Percentiles rank a stretch among this genome's conserved stretches.
Conservation (phyloP, 2,797 vertebrate genomes). For the Limnodromus scolopaceus region DNA sequence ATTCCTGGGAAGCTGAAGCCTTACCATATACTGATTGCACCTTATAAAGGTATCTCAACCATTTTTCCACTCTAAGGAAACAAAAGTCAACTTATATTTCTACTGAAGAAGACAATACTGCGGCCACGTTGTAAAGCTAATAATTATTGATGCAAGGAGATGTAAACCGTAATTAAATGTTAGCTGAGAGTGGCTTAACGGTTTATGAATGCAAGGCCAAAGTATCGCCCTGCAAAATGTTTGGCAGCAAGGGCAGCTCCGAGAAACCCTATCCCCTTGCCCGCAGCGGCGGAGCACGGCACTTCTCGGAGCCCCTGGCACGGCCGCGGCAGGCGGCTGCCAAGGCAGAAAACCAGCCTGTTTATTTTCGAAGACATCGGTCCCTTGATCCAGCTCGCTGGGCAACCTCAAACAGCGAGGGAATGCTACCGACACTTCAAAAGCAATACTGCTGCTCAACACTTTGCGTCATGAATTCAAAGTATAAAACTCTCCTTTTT, state of each 20-base stretch:
- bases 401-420: neutral
- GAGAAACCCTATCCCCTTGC: constrained; percentile 32
- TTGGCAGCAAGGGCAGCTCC: constrained; percentile 5
- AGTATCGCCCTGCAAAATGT: neutral
- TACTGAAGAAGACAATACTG: neutral
- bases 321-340: neutral
- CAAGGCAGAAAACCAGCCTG: constrained; percentile 23
- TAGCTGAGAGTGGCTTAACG: neutral
- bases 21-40: neutral
- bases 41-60: neutral
- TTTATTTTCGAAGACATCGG: constrained; percentile 31
- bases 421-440: neutral
- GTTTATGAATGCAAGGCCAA: constrained; percentile 31
- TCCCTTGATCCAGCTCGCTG: constrained; percentile 29
- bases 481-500: neutral
- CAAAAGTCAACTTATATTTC: neutral
- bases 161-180: constrained; percentile 28
- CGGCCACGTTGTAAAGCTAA: neutral
- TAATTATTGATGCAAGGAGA: neutral
- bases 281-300: neutral
- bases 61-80: neutral
- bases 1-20: neutral
- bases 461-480: neutral
- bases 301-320: constrained; percentile 23
- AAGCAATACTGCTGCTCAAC: neutral